Evolutionary conservation across 2,113 vertebrate genomes (phyloP).

Genomic region (Lathamus discolor): DNA sequence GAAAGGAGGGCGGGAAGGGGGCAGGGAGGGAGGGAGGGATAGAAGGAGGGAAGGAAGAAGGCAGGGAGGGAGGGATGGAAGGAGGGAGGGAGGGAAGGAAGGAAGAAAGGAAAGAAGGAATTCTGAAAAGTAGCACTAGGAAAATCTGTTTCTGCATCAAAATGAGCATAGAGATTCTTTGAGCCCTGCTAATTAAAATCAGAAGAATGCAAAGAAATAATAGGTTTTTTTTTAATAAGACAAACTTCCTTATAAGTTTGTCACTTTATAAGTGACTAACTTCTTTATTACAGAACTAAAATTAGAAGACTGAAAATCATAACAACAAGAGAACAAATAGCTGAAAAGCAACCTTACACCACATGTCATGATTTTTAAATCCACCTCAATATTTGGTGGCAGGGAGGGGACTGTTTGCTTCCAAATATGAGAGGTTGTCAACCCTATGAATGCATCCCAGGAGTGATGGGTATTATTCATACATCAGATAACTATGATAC

Average conservation of each 20-base stretch:
- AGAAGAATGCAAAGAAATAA: background rate
- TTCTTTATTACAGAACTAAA: background rate
- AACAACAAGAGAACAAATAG: background rate
- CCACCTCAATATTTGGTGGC: background rate
- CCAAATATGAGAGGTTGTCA: background rate
- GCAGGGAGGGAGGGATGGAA: background rate
- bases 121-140: background rate
- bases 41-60: no score
- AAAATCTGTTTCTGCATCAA: background rate
- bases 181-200: background rate
- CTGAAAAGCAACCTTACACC: background rate
- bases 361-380: background rate
- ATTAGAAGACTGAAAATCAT: background rate
- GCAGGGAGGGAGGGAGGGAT: background rate
- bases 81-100: background rate
- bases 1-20: no score
- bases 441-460: background rate
- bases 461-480: background rate
- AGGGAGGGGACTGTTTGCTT: background rate
- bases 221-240: fast-evolving
- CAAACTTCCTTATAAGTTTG: background rate
- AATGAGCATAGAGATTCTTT: background rate
- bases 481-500: background rate
- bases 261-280: background rate
- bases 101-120: background rate